Percentiles rank a stretch among this genome's conserved stretches.
These are phyloP conservation scores for Drosophila repletoides DNA, from an alignment of 1,140 invertebrate genomes.

Conservation along the genomic window DNA sequence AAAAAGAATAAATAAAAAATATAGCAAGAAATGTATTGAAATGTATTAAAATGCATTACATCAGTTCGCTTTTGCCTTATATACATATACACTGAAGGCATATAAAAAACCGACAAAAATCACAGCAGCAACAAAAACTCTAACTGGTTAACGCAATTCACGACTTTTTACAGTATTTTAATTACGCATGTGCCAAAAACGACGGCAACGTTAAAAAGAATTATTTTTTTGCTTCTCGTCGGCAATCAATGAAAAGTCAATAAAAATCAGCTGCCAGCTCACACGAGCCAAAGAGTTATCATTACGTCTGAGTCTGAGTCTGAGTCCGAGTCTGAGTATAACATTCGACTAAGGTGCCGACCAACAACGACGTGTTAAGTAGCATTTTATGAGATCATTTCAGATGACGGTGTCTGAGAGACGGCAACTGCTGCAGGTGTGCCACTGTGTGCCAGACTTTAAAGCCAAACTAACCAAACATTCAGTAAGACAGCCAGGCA, in stretches of 20 bases:
- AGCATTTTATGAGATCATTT: conserved; percentile 65
- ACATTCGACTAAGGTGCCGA: conserved; percentile 26
- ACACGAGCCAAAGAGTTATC: conserved; percentile 57
- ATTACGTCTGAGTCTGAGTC: conserved; percentile 30
- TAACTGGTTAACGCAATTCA: conserved; percentile 58
- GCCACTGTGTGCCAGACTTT: conserved; percentile 27
- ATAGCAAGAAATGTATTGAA: conserved; percentile 14
- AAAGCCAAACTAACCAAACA: conserved; percentile 10
- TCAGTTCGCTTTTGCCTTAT: conserved; percentile 18
- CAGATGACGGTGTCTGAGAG: conserved; percentile 43
- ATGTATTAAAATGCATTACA: conserved; percentile 54
- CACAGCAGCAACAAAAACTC: conserved; percentile 6
- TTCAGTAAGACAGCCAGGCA: neutral
- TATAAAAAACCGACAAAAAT: conserved; percentile 19
- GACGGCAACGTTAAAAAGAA: conserved; percentile 56
- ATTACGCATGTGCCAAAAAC: conserved; percentile 57
- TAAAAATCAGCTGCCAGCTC: conserved; percentile 48
- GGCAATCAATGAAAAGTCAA: conserved; percentile 71
- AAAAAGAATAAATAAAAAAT: conserved; percentile 11
- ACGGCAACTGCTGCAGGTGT: conserved; percentile 40
- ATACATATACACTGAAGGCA: conserved; percentile 3
- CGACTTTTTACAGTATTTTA: conserved; percentile 62
- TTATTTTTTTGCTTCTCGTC: conserved; percentile 26
- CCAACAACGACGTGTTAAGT: conserved; percentile 58
- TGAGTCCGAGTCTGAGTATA: too few species aligned